phyloP scores from a whole-genome alignment of 1,140 invertebrate species.

The Drosophila aff. region DNA sequence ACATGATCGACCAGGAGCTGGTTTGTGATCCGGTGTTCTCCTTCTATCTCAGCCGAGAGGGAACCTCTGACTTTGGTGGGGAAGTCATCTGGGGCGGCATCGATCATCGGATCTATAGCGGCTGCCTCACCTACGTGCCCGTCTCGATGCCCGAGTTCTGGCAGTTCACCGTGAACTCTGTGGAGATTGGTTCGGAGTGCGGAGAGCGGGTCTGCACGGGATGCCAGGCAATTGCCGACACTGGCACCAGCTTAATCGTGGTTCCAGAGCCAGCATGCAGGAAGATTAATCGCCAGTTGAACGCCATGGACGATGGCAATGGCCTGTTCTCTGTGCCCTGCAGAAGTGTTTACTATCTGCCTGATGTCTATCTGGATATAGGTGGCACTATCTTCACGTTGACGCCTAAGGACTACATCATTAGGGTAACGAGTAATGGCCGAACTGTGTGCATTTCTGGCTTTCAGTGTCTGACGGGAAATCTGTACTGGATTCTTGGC shows the following conservation, averaged over 20 bases:
- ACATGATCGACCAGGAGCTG: slow-evolving; percentile 94
- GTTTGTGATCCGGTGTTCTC: slow-evolving; percentile 94
- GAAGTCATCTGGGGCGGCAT: slow-evolving; percentile 76
- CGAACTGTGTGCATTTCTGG: slow-evolving; percentile 92
- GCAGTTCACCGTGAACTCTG: slow-evolving; percentile 74
- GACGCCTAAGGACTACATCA: slow-evolving; percentile 92
- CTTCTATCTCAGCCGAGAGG: slow-evolving; percentile 89
- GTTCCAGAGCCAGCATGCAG: slow-evolving; percentile 93
- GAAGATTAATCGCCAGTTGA: slow-evolving; percentile 88
- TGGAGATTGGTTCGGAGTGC: slow-evolving; percentile 29
- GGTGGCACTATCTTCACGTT: slow-evolving; percentile 92
- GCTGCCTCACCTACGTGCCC: slow-evolving; percentile 73
- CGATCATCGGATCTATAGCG: slow-evolving; percentile 60
- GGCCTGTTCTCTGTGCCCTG: slow-evolving; percentile 94
- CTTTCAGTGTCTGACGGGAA: slow-evolving; percentile 85
- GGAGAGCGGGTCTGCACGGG: slow-evolving; percentile 86
- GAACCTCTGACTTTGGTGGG: slow-evolving; percentile 50
- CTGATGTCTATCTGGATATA: slow-evolving; percentile 91
- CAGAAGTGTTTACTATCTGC: slow-evolving; percentile 89
- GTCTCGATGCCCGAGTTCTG: slow-evolving; percentile 74
- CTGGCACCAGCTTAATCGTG: slow-evolving; percentile 98
- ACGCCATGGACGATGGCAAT: slow-evolving; percentile 86
- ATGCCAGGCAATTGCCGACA: slow-evolving; percentile 98
- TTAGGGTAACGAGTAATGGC: slow-evolving; percentile 90
- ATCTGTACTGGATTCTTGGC: slow-evolving; percentile 97